Evolutionary conservation across 2,113 vertebrate genomes (phyloP).

Genomic region (Cettia cetti): DNA sequence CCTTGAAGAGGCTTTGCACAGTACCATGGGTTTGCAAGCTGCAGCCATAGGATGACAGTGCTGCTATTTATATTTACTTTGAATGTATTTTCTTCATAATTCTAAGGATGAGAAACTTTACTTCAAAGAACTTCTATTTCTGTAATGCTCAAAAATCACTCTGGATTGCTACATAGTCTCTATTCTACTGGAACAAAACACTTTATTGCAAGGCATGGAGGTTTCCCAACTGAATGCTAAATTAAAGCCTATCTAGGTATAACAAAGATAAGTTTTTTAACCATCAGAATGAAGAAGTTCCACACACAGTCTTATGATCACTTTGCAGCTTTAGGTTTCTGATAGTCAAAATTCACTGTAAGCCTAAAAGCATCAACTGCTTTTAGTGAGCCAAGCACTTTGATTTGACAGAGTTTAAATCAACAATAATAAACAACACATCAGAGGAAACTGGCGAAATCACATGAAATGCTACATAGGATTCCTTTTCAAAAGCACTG

Average conservation of each 20-base stretch:
- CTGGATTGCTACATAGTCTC: neutral
- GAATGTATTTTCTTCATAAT: neutral
- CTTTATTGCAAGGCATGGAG: neutral
- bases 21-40: neutral
- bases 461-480: neutral
- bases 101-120: neutral
- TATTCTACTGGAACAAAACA: neutral
- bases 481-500: neutral
- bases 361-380: neutral
- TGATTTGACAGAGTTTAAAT: conserved; percentile 10
- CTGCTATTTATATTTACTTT: neutral
- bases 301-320: neutral
- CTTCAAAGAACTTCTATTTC: conserved; percentile 1
- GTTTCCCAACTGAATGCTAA: neutral
- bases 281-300: neutral
- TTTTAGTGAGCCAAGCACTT: neutral
- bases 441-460: neutral
- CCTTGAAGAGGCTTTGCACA: neutral
- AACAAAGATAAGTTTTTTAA: neutral
- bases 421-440: neutral
- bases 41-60: neutral
- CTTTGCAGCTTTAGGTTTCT: neutral
- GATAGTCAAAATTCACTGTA: neutral
- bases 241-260: neutral
- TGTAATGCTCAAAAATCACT: neutral